phyloP scores from a whole-genome alignment of 2,797 vertebrate species.

The Loriculus beryllinus region DNA sequence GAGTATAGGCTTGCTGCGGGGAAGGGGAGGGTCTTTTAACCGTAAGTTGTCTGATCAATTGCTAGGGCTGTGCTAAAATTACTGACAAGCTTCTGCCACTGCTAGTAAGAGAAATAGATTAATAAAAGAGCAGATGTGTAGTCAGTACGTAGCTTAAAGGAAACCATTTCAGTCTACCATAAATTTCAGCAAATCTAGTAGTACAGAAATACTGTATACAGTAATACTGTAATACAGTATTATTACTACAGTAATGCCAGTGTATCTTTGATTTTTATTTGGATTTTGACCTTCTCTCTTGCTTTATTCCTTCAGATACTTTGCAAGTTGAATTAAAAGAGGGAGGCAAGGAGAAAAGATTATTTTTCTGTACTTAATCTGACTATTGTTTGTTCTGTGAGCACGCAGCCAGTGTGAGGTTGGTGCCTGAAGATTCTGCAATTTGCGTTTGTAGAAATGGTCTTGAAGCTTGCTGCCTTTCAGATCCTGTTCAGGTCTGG shows the following conservation, averaged over 20 bases:
- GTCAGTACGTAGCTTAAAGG: not conserved
- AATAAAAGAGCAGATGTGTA: not conserved
- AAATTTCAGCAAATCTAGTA: not conserved
- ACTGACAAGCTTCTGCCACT: not conserved
- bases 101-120: not conserved
- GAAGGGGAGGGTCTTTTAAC: not conserved
- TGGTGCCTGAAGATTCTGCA: not conserved
- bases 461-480: not conserved
- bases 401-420: not conserved
- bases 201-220: not conserved
- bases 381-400: not conserved
- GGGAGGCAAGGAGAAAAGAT: not conserved
- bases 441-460: not conserved
- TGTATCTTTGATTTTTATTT: not conserved
- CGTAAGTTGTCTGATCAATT: not conserved
- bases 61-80: not conserved
- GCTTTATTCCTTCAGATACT: not conserved
- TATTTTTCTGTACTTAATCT: not conserved
- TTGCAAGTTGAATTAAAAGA: not conserved
- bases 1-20: not conserved
- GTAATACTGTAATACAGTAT: not conserved
- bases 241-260: not conserved
- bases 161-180: not conserved
- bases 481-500: fast-evolving
- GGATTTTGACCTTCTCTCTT: not conserved